Evolutionary conservation across 2,113 vertebrate genomes (phyloP).

Genomic region (Taurulus bubalis): DNA sequence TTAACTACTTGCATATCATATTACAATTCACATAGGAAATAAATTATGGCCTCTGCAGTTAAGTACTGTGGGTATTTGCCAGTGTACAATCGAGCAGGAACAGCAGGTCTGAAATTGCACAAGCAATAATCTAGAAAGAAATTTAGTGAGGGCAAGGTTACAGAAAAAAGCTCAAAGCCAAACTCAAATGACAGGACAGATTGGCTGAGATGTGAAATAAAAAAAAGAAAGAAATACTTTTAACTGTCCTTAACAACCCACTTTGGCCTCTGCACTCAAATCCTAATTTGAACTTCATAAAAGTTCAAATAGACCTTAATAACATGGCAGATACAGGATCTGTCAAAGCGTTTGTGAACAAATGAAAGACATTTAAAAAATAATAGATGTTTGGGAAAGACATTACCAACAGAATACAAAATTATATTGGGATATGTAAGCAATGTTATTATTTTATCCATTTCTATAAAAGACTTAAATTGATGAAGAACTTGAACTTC

Average conservation of each 20-base stretch:
- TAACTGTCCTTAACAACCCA: neutral
- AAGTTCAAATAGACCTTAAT: neutral
- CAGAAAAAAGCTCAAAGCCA: neutral
- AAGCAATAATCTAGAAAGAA: neutral
- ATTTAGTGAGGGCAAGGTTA: neutral
- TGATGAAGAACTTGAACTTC: neutral
- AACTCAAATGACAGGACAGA: neutral
- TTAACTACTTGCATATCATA: slow-evolving; percentile 18
- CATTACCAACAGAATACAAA: neutral
- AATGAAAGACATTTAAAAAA: neutral
- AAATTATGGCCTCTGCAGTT: slow-evolving; percentile 6
- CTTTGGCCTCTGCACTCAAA: neutral
- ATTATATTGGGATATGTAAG: neutral
- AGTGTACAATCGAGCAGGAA: neutral
- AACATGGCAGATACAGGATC: neutral
- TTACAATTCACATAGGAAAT: neutral
- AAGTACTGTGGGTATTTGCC: neutral
- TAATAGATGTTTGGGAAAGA: neutral
- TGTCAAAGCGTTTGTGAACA: neutral
- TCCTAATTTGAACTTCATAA: neutral
- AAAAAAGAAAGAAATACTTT: neutral
- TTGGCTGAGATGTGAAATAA: neutral
- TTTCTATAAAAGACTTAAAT: neutral
- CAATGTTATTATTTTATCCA: neutral
- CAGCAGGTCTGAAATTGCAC: neutral